Percentiles rank a stretch among this genome's conserved stretches.
These are phyloP conservation scores for Hydraecia micacea DNA, from an alignment of 2,888 invertebrate species.

Conservation along the genomic window DNA sequence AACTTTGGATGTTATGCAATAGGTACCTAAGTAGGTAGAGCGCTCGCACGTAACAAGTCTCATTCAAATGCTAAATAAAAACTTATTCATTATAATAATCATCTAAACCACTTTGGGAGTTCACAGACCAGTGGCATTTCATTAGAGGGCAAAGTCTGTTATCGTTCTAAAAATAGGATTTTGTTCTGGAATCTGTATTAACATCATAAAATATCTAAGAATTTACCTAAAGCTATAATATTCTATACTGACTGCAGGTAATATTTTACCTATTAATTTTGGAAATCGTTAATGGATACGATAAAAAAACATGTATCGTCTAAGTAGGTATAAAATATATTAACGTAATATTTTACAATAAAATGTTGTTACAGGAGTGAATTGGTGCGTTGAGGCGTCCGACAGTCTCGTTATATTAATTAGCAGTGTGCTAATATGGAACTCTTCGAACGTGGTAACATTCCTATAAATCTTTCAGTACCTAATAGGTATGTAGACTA, in stretches of 20 bases:
- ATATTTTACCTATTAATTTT: background rate
- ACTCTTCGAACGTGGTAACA: slow-evolving; percentile 80
- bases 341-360: background rate
- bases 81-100: background rate
- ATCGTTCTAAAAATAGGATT: slow-evolving; percentile 24
- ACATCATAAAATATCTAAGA: background rate
- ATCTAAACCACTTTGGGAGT: background rate
- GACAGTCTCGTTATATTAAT: slow-evolving; percentile 80
- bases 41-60: background rate
- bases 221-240: background rate
- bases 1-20: slow-evolving; percentile 43
- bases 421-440: slow-evolving; percentile 82
- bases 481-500: background rate
- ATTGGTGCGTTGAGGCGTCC: slow-evolving; percentile 86
- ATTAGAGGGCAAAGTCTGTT: background rate
- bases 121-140: background rate
- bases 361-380: slow-evolving; percentile 75
- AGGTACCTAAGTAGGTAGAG: background rate
- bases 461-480: slow-evolving; percentile 13
- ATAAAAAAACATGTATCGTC: background rate
- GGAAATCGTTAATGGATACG: background rate
- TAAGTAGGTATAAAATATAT: background rate
- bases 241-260: background rate
- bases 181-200: background rate
- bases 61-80: slow-evolving; percentile 11